Evolutionary conservation across 2,888 invertebrate species (phyloP).

Genomic region (Eristalinus aeneus): DNA sequence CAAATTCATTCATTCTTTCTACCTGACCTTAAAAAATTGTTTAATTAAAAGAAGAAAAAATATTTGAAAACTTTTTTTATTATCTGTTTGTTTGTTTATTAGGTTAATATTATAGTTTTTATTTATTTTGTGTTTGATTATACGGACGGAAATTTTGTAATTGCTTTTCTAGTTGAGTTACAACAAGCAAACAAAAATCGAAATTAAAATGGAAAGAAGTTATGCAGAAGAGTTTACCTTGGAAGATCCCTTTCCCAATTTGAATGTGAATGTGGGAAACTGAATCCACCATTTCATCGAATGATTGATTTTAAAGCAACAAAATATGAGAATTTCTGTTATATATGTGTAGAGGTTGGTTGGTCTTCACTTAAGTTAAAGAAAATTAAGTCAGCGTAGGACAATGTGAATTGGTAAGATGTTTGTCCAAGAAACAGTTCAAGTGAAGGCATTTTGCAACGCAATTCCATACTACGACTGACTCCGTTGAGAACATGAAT

Average conservation of each 20-base stretch:
- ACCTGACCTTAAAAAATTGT: not conserved
- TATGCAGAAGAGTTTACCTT: not conserved
- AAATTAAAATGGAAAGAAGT: not conserved
- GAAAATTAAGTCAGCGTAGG: too few species aligned
- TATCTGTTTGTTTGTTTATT: not conserved
- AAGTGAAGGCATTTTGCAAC: too few species aligned
- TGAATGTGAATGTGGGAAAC: too few species aligned
- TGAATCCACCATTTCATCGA: too few species aligned
- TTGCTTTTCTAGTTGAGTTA: conserved; percentile 2
- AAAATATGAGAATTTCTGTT: too few species aligned
- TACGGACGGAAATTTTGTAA: conserved; percentile 45
- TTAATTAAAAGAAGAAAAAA: not conserved
- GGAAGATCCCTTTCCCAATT: not conserved
- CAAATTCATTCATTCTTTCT: not conserved
- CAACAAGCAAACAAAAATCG: not conserved
- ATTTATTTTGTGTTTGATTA: conserved; percentile 9
- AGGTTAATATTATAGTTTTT: not conserved
- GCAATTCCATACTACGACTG: too few species aligned
- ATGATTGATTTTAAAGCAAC: too few species aligned
- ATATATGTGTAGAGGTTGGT: too few species aligned
- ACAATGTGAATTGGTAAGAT: too few species aligned
- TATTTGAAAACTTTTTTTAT: conserved; percentile 5
- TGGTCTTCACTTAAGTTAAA: too few species aligned
- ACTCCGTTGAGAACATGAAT: too few species aligned
- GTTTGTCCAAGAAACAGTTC: too few species aligned